These are phyloP conservation scores for Leptarthrus brevirostris DNA, from an alignment of 2,888 invertebrate genomes.

Conservation along the genomic window DNA sequence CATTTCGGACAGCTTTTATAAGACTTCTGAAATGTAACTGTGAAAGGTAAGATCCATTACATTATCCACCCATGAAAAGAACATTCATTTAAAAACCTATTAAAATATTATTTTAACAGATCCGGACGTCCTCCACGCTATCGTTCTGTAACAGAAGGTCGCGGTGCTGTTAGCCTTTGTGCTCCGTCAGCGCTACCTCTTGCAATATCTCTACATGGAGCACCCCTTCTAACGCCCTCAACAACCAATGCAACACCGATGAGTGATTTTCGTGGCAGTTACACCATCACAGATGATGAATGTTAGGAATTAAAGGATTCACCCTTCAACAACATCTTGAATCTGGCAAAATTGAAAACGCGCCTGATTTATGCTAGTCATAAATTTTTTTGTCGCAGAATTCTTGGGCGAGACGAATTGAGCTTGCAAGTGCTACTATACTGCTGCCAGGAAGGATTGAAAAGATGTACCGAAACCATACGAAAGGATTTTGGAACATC, in stretches of 20 bases:
- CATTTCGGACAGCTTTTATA: conserved; percentile 87
- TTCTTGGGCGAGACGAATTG: neutral
- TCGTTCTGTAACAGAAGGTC: conserved; percentile 76
- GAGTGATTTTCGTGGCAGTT: conserved; percentile 66
- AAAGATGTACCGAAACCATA: neutral
- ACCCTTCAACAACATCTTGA: neutral
- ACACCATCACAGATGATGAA: conserved; percentile 66
- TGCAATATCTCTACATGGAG: conserved; percentile 80
- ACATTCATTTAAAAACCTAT: conserved; percentile 36
- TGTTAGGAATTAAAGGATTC: neutral
- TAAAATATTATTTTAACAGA: conserved; percentile 67
- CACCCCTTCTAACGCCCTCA: conserved; percentile 67
- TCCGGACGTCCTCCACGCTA: conserved; percentile 78
- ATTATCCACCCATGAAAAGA: neutral
- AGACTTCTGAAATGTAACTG: conserved; percentile 81
- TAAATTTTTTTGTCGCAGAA: conserved; percentile 12
- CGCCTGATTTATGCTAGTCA: conserved; percentile 18
- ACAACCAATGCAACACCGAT: conserved; percentile 62
- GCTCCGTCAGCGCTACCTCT: conserved; percentile 79
- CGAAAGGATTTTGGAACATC: neutral
- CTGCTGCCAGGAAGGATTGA: neutral
- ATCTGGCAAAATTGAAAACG: conserved; percentile 11
- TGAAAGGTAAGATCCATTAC: conserved; percentile 71
- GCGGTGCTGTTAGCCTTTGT: conserved; percentile 78
- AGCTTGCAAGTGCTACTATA: neutral